These are phyloP conservation scores for Gavia stellata DNA, from an alignment of 2,113 vertebrate genomes.

Conservation along the genomic window DNA sequence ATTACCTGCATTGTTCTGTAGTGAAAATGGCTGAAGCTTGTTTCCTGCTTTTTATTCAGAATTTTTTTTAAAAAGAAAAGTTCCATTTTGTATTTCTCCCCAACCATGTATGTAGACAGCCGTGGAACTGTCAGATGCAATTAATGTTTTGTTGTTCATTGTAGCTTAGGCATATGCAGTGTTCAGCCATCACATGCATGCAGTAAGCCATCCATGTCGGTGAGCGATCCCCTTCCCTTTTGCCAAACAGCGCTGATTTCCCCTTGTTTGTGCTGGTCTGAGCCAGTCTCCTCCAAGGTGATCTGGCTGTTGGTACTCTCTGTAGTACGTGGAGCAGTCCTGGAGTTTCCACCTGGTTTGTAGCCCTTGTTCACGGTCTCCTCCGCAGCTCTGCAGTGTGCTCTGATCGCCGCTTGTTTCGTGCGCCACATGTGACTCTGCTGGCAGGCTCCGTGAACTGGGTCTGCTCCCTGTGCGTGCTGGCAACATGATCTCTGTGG, in stretches of 20 bases:
- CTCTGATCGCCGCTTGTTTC: accelerated
- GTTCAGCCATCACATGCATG: accelerated
- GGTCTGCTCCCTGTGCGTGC: background rate
- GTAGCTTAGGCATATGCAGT: too few species aligned
- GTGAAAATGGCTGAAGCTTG: background rate
- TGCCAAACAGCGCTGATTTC: background rate
- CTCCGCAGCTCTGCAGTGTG: background rate
- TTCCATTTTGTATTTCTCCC: background rate
- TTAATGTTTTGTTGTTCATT: background rate
- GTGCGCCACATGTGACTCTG: accelerated
- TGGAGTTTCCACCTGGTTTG: background rate
- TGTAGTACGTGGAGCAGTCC: background rate
- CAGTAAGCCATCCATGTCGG: accelerated
- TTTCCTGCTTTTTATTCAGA: background rate
- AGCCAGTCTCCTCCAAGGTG: background rate
- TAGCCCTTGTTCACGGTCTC: background rate
- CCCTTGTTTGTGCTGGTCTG: background rate
- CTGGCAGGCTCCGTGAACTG: background rate
- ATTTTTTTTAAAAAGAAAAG: background rate
- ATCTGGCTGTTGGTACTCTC: background rate
- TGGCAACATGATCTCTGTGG: background rate
- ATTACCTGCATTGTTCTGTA: background rate
- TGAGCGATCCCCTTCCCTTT: background rate
- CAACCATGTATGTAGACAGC: background rate
- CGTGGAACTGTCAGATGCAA: background rate